phyloP scores from a whole-genome alignment of 2,888 invertebrate genomes.

The Stratiomys singularior region DNA sequence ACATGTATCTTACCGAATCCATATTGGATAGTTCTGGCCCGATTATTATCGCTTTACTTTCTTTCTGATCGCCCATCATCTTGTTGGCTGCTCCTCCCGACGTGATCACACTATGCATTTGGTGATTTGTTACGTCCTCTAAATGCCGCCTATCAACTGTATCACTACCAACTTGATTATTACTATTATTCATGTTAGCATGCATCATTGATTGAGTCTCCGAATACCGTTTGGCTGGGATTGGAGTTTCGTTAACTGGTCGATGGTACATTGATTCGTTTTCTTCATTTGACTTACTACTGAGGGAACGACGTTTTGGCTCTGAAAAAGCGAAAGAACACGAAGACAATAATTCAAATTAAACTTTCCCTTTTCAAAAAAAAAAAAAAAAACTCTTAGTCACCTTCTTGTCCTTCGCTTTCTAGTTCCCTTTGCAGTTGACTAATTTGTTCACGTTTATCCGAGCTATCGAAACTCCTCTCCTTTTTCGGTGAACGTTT shows the following conservation, averaged over 20 bases:
- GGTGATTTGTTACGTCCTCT: constrained; percentile 60
- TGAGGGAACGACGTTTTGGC: constrained; percentile 51
- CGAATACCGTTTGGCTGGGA: constrained; percentile 50
- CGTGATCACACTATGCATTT: constrained; percentile 54
- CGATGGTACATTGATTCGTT: constrained; percentile 44
- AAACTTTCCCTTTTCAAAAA: constrained; percentile 52
- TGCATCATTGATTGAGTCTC: constrained; percentile 46
- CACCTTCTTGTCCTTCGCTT: constrained; percentile 62
- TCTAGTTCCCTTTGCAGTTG: constrained; percentile 67
- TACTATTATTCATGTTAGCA: constrained; percentile 42
- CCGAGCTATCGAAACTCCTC: constrained; percentile 62
- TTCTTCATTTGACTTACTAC: constrained; percentile 43
- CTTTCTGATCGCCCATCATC: constrained; percentile 15
- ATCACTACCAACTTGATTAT: constrained; percentile 41
- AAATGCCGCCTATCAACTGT: constrained; percentile 57
- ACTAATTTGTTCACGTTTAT: constrained; percentile 61
- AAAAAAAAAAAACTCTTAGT: constrained; percentile 52
- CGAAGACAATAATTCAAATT: background rate
- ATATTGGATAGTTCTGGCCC: constrained; percentile 74
- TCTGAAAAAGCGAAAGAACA: constrained; percentile 45
- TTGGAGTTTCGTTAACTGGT: constrained; percentile 35
- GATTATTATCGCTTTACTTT: constrained; percentile 71
- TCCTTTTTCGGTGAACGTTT: constrained; percentile 86
- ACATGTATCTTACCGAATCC: constrained; percentile 73
- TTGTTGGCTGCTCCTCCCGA: constrained; percentile 52